Percentiles rank a stretch among this genome's conserved stretches.
These are phyloP conservation scores for Phoronis australis DNA, from an alignment of 2,888 invertebrate genomes.

Conservation along the genomic window DNA sequence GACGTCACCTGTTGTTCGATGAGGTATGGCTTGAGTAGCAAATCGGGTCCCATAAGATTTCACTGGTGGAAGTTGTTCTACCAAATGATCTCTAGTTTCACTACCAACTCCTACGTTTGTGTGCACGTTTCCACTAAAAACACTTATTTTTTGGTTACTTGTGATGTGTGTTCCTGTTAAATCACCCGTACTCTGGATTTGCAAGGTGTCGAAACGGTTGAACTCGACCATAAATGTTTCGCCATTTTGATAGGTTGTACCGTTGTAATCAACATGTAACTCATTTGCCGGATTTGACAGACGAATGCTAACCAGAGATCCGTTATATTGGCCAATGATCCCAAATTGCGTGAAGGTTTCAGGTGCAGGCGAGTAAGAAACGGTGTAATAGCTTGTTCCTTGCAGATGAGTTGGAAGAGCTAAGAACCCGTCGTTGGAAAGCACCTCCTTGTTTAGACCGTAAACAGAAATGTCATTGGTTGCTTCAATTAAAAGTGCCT, in stretches of 20 bases:
- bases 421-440: not conserved
- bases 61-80: constrained; percentile 17
- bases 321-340: not conserved
- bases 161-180: constrained; percentile 16
- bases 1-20: constrained; percentile 15
- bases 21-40: constrained; percentile 16
- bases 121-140: constrained; percentile 18
- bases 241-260: not conserved
- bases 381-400: not conserved
- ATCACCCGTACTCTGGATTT: constrained; percentile 8
- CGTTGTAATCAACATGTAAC: not conserved
- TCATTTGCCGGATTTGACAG: not conserved
- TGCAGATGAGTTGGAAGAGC: not conserved
- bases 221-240: not conserved
- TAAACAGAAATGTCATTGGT: not conserved
- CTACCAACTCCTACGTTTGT: constrained; percentile 10
- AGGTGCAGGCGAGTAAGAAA: constrained; percentile 1
- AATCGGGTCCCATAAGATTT: constrained; percentile 19
- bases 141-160: constrained; percentile 13
- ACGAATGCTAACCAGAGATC: not conserved
- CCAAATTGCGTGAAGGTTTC: not conserved
- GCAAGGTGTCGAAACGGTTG: constrained; percentile 6
- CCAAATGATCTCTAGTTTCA: constrained; percentile 19
- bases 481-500: not conserved
- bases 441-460: not conserved